Conservation (phyloP, 1,140 invertebrate species). For the Leptinotarsa undecemlineata region DNA sequence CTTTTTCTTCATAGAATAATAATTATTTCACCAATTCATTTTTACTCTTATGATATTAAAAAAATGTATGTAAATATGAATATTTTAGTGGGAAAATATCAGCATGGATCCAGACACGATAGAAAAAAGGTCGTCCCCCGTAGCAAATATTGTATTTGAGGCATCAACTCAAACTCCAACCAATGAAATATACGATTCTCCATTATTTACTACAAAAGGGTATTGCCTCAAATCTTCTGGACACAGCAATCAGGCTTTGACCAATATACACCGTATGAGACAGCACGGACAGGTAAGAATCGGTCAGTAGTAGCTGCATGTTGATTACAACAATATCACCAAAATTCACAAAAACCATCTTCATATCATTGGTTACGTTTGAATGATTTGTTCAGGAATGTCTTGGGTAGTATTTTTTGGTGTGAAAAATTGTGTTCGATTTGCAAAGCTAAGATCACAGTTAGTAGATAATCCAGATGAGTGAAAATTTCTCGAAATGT, state of each 20-base stretch:
- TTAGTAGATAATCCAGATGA: no score
- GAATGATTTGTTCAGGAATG: no score
- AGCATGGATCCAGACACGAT: slow-evolving; percentile 15
- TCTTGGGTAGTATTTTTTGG: no score
- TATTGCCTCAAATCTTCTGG: slow-evolving; percentile 47
- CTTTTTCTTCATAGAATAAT: no score
- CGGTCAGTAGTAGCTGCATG: not conserved
- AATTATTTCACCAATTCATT: no score
- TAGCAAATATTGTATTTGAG: slow-evolving; percentile 46
- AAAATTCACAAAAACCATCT: no score
- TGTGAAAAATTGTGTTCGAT: no score
- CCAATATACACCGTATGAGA: slow-evolving; percentile 52
- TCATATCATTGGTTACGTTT: no score
- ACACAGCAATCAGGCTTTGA: slow-evolving; percentile 49
- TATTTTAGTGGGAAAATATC: not conserved
- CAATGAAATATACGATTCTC: slow-evolving; percentile 47
- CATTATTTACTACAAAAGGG: slow-evolving; percentile 48
- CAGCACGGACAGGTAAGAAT: slow-evolving; percentile 50
- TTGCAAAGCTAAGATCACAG: no score
- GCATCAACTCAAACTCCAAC: slow-evolving; percentile 54
- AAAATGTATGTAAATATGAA: no score
- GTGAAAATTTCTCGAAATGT: no score
- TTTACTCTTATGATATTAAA: no score
- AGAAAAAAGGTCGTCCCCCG: slow-evolving; percentile 5
- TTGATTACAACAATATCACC: not conserved